A percentile compares a stretch with the other conserved stretches of the same genome.
phyloP scores from a whole-genome alignment of 2,113 vertebrate genomes.

The Probosciger aterrimus region DNA sequence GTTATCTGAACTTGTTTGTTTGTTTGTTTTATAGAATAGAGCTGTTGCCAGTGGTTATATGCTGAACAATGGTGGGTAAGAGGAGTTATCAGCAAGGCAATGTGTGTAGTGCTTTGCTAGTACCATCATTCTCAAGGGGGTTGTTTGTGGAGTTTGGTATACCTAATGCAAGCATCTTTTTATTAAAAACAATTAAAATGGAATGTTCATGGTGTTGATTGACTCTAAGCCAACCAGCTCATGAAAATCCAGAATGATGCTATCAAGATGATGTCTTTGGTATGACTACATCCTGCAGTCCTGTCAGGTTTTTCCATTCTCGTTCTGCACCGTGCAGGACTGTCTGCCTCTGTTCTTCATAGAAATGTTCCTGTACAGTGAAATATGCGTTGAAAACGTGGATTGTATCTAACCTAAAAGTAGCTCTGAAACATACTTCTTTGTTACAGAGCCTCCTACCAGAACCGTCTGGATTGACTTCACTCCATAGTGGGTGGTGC shows the following conservation, averaged over 20 bases:
- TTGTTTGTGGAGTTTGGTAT: neutral
- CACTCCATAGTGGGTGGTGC: neutral
- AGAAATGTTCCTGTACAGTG: neutral
- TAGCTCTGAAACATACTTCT: neutral
- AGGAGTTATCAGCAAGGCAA: neutral
- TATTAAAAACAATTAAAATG: neutral
- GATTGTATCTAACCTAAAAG: neutral
- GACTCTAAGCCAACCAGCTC: neutral
- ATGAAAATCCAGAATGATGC: neutral
- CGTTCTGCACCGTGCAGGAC: neutral
- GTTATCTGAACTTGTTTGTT: neutral
- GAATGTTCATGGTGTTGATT: neutral
- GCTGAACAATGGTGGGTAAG: neutral
- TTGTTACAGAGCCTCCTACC: neutral
- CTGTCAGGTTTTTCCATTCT: neutral
- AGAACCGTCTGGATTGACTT: neutral
- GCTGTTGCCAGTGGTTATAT: neutral
- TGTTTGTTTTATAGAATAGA: neutral
- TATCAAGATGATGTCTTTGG: neutral
- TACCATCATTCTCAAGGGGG: neutral
- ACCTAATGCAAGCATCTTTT: neutral
- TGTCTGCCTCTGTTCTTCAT: neutral
- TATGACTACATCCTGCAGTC: neutral
- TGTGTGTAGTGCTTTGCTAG: neutral
- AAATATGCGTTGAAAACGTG: neutral